phyloP scores from a whole-genome alignment of 2,797 vertebrate genomes.

The Protosalanx chinensis region DNA sequence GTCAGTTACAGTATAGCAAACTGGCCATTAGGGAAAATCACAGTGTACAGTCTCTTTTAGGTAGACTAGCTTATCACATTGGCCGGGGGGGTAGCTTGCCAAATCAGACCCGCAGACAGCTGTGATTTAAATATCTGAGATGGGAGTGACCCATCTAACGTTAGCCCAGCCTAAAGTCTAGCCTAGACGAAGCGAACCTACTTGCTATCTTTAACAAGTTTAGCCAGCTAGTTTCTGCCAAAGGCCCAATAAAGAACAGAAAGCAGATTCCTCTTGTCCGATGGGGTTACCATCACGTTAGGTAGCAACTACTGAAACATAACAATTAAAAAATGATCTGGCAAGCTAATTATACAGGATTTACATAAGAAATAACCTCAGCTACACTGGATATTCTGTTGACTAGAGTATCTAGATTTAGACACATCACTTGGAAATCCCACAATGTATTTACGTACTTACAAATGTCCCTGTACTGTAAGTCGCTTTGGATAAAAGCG shows the following conservation, averaged over 20 bases:
- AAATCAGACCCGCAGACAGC: not conserved
- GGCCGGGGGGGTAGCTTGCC: not conserved
- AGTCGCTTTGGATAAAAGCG: too few relatives aligned
- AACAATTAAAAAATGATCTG: not conserved
- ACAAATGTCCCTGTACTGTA: too few relatives aligned
- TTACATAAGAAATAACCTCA: too few relatives aligned
- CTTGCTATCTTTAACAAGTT: not conserved
- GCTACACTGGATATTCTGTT: not conserved
- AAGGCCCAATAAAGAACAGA: not conserved
- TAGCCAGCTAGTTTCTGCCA: conserved; percentile 8
- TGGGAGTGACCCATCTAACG: conserved; percentile 2
- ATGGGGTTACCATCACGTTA: not conserved
- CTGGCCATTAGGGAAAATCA: not conserved
- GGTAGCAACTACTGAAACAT: not conserved
- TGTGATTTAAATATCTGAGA: not conserved
- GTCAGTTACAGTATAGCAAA: not conserved
- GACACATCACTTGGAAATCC: not conserved
- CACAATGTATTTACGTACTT: too few relatives aligned
- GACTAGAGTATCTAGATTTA: not conserved
- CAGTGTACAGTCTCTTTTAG: not conserved
- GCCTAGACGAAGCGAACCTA: not conserved
- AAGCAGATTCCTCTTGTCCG: not conserved
- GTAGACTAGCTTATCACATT: not conserved
- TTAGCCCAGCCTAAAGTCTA: not conserved
- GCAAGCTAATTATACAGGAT: not conserved